Conservation (phyloP, 2,797 vertebrate genomes). For the Myotis findleyi region DNA sequence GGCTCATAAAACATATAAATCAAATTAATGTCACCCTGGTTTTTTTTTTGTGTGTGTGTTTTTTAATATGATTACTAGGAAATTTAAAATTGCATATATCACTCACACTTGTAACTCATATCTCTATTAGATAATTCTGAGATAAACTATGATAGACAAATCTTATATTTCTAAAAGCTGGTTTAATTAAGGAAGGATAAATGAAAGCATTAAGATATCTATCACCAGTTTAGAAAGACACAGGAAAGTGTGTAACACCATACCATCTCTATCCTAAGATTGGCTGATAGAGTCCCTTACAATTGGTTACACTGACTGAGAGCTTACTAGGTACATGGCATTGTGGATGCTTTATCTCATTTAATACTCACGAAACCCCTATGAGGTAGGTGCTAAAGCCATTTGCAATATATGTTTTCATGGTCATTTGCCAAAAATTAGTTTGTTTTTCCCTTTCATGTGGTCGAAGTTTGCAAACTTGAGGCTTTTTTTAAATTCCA, state of each 20-base stretch:
- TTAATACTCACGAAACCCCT: neutral
- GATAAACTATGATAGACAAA: neutral
- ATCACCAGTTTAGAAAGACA: neutral
- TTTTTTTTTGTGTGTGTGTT: neutral
- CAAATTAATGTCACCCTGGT: neutral
- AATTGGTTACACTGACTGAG: neutral
- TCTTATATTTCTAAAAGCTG: neutral
- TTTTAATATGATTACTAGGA: neutral
- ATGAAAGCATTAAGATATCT: neutral
- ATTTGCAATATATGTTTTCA: neutral
- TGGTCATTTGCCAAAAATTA: neutral
- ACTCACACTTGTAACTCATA: neutral
- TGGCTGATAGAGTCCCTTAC: neutral
- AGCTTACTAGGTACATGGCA: neutral
- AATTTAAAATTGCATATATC: neutral
- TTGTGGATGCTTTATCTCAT: neutral
- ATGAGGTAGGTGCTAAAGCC: neutral
- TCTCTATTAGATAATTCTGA: neutral
- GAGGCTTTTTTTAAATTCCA: neutral
- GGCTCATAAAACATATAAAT: neutral
- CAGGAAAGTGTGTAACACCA: neutral
- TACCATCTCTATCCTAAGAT: neutral
- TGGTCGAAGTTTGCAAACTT: neutral
- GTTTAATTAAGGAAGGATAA: neutral
- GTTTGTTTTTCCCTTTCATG: conserved; percentile 7